A percentile compares a stretch with the other conserved stretches of the same genome.
These are phyloP conservation scores for Didymodactylos carnosus DNA, from an alignment of 2,888 invertebrate genomes.

Conservation along the genomic window DNA sequence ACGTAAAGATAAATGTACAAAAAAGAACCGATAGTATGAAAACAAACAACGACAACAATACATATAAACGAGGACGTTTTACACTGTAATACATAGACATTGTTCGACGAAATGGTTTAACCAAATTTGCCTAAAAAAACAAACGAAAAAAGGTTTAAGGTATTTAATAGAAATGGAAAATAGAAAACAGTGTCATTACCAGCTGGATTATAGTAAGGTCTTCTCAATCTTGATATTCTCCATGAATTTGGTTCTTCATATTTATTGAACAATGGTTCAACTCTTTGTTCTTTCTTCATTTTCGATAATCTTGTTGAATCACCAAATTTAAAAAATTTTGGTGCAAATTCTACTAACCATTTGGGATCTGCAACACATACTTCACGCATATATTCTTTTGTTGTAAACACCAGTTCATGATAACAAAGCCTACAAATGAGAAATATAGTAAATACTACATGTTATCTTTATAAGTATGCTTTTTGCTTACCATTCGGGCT, in stretches of 20 bases:
- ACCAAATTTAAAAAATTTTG: constrained; percentile 93
- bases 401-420: constrained; percentile 91
- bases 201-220: constrained; percentile 15
- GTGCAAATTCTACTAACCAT: constrained; percentile 96
- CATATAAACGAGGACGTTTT: no score
- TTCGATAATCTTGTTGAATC: constrained; percentile 94
- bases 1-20: no score
- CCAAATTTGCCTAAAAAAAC: no score
- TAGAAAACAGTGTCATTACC: no score
- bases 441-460: background rate
- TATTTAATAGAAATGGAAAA: constrained; percentile 1
- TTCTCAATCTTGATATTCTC: constrained; percentile 57
- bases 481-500: constrained; percentile 73
- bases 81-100: no score
- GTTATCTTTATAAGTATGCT: background rate
- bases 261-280: constrained; percentile 93
- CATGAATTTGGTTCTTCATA: constrained; percentile 97
- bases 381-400: constrained; percentile 96
- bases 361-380: constrained; percentile 42
- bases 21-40: no score
- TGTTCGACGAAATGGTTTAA: no score
- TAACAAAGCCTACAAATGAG: constrained; percentile 38
- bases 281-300: constrained; percentile 91
- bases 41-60: no score
- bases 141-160: no score